Evolutionary conservation across 2,797 vertebrate species (phyloP), one percentile per base, ranked within the genome.

Genomic region (Bufotes viridis): DNA sequence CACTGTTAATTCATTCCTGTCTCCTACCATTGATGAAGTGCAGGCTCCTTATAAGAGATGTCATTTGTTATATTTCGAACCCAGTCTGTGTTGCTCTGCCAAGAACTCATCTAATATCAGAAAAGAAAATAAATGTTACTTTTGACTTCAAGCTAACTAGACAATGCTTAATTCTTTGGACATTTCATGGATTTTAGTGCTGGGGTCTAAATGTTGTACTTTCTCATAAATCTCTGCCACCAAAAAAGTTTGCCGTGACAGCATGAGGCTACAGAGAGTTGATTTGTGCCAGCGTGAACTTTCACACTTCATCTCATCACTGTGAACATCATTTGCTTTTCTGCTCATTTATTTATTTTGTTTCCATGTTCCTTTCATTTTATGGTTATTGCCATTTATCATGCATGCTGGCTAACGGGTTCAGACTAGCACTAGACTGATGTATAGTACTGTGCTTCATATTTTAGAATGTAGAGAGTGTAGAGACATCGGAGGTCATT

Each of bases 191-290:
- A 63, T 76, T 61, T 76, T n/a, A 24, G 57, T 63, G 7, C 22
- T 76, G 0, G 14, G 29, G 15, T 55, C 13, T 84, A n/a, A 63
- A 61, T 58, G 57, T 49, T 61, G 61, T 55, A 17, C 60, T 65
- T 78, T 78, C 74, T 85, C 84, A 85, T 85, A 67, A 61, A 67
- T 85, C 84, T 85, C 17, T 79, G 84, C 24, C 18, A 22, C 60
- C 18, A 42, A 84, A 60, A 83, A 75, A 65, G 72, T 84, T 74
- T 84, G 82, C 82, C 7, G 14, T 58, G 29, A 67, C 67, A 57
- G 60, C 82, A 84, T 83, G 49, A 57, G 34, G 24, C 67, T 69
- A 15, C 29, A 55, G 20, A 60, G 55, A 74, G 69, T 49, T 76
- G 82, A 84, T 75, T 60, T 72, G 53, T 76, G 70, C 55, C 57